Percentiles rank a stretch among this genome's conserved stretches.
Evolutionary conservation across 2,888 invertebrate species (phyloP).

Genomic region (Agrotis segetum): DNA sequence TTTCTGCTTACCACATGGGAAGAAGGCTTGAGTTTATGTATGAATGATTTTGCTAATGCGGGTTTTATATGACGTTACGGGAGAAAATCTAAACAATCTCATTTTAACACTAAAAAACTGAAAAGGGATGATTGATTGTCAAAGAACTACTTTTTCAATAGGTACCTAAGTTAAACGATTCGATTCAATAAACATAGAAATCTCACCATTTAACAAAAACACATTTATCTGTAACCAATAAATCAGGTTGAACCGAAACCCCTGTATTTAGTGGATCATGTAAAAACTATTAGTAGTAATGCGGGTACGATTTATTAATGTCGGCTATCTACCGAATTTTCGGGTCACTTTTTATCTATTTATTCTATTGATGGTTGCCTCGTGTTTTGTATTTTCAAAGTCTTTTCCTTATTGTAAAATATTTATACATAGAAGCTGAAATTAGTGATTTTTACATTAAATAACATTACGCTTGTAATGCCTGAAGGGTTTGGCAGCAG

Average conservation of each 20-base stretch:
- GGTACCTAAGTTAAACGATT: background rate
- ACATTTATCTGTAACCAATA: conserved; percentile 59
- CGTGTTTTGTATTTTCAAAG: conserved; percentile 1
- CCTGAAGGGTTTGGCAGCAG: too few relatives aligned
- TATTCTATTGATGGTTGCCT: background rate
- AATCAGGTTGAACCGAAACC: conserved; percentile 50
- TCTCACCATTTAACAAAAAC: conserved; percentile 36
- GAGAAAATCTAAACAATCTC: too few relatives aligned
- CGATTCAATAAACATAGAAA: conserved; percentile 3
- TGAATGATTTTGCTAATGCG: too few relatives aligned
- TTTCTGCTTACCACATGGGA: too few relatives aligned
- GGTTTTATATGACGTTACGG: too few relatives aligned
- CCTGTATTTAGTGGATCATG: conserved; percentile 62
- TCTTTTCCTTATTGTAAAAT: background rate
- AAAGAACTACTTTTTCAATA: conserved; percentile 1
- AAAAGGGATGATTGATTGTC: background rate
- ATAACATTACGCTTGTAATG: too few relatives aligned
- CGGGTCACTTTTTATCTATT: conserved; percentile 53
- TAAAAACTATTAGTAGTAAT: conserved; percentile 60
- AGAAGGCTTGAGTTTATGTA: too few relatives aligned
- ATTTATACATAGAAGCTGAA: background rate
- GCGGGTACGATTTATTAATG: conserved; percentile 68
- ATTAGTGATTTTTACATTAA: background rate
- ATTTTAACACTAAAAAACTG: too few relatives aligned
- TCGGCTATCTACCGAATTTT: conserved; percentile 52